phyloP scores from a whole-genome alignment of 2,888 invertebrate genomes.

The Lepidochrysops patricia region DNA sequence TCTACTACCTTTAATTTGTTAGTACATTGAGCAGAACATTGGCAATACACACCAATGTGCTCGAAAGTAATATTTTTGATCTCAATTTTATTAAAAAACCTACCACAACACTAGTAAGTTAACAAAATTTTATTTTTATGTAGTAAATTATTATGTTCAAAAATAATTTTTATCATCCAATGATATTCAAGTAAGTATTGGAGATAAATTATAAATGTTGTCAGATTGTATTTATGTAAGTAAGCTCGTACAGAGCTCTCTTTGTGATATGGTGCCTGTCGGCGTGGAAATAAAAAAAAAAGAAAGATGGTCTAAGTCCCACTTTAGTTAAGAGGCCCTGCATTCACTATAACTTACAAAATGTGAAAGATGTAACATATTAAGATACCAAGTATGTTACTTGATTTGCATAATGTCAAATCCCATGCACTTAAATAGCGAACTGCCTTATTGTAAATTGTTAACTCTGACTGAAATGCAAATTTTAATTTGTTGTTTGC shows the following conservation, averaged over 20 bases:
- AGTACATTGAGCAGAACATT: neutral
- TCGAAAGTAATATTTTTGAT: neutral
- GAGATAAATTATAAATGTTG: neutral
- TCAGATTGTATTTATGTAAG: neutral
- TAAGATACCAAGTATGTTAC: too few relatives aligned
- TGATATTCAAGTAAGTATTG: neutral
- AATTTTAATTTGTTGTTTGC: too few relatives aligned
- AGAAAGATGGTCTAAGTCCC: too few relatives aligned
- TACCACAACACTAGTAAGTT: neutral
- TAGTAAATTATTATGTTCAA: neutral
- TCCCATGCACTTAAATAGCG: too few relatives aligned
- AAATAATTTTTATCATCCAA: neutral
- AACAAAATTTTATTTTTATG: neutral
- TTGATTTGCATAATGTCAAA: too few relatives aligned
- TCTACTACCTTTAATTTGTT: neutral
- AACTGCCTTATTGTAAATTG: too few relatives aligned
- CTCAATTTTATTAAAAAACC: neutral
- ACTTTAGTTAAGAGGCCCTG: too few relatives aligned
- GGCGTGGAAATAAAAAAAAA: too few relatives aligned
- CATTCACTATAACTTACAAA: too few relatives aligned
- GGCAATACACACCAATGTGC: neutral
- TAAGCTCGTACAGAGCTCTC: neutral
- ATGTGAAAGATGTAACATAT: too few relatives aligned
- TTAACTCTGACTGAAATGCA: too few relatives aligned
- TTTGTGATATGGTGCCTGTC: neutral